Conservation (phyloP, 2,888 invertebrate species). For the Aphelenchoides bicaudatus region DNA sequence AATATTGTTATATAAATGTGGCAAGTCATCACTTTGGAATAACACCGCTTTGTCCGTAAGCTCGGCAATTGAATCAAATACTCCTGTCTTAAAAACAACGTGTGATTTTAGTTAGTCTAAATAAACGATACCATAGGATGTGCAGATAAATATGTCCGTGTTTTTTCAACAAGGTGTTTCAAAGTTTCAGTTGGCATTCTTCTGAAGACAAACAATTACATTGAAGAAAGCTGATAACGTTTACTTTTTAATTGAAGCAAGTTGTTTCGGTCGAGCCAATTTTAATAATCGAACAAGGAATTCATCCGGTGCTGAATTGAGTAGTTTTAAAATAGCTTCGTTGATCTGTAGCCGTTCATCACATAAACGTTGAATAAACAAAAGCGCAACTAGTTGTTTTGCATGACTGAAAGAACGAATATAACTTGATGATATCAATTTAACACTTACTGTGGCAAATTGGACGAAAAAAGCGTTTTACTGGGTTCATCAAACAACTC, state of each 20-base stretch:
- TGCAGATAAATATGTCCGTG: neutral
- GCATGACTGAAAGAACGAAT: slow-evolving; percentile 18
- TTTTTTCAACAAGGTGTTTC: neutral
- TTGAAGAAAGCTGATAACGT: too few relatives aligned
- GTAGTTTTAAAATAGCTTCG: slow-evolving; percentile 17
- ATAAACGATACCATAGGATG: too few relatives aligned
- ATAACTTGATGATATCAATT: neutral
- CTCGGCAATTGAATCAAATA: too few relatives aligned
- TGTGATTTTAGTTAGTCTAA: too few relatives aligned
- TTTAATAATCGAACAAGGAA: slow-evolving; percentile 19
- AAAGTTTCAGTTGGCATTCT: neutral
- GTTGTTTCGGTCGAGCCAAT: slow-evolving; percentile 6
- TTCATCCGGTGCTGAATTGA: slow-evolving; percentile 17
- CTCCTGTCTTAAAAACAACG: too few relatives aligned
- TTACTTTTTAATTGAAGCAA: neutral
- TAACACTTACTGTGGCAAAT: neutral
- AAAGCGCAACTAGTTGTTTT: slow-evolving; percentile 14
- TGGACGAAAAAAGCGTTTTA: neutral
- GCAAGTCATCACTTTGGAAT: too few relatives aligned
- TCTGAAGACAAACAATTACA: neutral
- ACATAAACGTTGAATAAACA: slow-evolving; percentile 20
- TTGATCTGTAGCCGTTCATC: slow-evolving; percentile 18
- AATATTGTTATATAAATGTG: too few relatives aligned
- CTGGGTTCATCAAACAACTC: slow-evolving; percentile 1
- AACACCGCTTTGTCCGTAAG: too few relatives aligned